Conservation (phyloP, 2,113 vertebrate species). For the Verasper variegatus region DNA sequence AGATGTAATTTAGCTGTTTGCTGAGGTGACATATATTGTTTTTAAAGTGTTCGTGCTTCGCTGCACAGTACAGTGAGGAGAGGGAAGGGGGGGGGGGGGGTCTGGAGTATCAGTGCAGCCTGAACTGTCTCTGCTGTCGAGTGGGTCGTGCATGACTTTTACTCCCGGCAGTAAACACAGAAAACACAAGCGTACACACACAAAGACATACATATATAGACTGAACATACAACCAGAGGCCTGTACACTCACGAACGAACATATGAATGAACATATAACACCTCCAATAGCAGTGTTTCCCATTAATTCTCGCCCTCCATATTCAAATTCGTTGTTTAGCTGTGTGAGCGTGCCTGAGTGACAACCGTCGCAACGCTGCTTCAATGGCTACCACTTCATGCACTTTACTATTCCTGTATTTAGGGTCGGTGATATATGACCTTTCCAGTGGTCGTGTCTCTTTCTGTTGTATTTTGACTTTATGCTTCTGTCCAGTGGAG, state of each 20-base stretch:
- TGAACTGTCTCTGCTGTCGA: conserved; percentile 3
- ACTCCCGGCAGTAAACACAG: conserved; percentile 36
- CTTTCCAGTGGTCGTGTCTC: conserved; percentile 24
- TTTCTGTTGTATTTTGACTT: conserved; percentile 25
- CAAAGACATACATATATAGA: not conserved
- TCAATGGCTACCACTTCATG: conserved; percentile 29
- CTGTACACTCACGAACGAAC: not conserved
- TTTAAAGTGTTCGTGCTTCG: conserved; percentile 21
- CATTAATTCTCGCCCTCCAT: too few relatives aligned
- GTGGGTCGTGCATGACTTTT: conserved; percentile 2
- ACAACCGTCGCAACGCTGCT: not conserved
- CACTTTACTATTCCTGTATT: conserved; percentile 44
- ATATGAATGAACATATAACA: not conserved
- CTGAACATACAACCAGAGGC: conserved; percentile 1
- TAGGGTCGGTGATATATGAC: conserved; percentile 3
- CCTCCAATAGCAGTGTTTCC: too few relatives aligned
- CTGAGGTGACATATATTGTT: conserved; percentile 37
- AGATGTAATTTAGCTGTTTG: conserved; percentile 43
- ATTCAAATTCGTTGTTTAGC: not conserved
- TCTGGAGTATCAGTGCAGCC: conserved; percentile 25
- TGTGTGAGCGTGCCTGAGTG: conserved; percentile 12
- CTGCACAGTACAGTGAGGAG: conserved; percentile 14
- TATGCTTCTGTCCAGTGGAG: conserved; percentile 15
- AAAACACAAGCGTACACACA: conserved; percentile 6
- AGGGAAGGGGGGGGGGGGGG: not conserved